Evolutionary conservation across 2,797 vertebrate species (phyloP).

Genomic region (Sternotherus odoratus): DNA sequence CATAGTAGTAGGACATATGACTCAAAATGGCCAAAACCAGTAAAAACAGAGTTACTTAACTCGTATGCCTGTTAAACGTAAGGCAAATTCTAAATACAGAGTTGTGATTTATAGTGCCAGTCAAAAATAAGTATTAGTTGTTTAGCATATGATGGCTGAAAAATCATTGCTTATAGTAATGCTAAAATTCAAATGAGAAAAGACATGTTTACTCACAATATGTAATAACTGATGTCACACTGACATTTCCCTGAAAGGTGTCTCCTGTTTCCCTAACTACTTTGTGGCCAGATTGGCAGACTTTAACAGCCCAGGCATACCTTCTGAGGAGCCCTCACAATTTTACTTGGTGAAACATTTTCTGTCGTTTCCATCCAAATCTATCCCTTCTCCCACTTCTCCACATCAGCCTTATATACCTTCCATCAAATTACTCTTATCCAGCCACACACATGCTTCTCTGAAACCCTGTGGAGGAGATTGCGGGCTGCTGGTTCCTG

Average conservation of each 20-base stretch:
- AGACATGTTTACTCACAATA: neutral
- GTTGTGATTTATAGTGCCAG: neutral
- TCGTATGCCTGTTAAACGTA: neutral
- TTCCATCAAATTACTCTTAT: neutral
- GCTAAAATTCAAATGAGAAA: neutral
- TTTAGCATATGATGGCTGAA: rapidly evolving
- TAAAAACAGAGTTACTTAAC: neutral
- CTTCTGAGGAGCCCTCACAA: neutral
- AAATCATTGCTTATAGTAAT: neutral
- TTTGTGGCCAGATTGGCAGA: neutral
- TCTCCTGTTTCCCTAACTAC: neutral
- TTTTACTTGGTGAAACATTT: neutral
- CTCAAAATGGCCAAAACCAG: neutral
- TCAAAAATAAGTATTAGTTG: neutral
- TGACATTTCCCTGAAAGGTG: neutral
- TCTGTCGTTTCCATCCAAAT: neutral
- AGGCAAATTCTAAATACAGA: neutral
- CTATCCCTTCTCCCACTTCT: neutral
- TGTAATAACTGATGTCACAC: neutral
- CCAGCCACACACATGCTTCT: neutral
- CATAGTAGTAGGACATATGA: neutral
- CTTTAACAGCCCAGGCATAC: neutral
- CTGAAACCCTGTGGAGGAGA: neutral
- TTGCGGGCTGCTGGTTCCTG: neutral
- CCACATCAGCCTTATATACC: neutral